Percentiles rank a stretch among this genome's conserved stretches.
phyloP scores from a whole-genome alignment of 2,797 vertebrate species.

The Cercopithecus mitis region DNA sequence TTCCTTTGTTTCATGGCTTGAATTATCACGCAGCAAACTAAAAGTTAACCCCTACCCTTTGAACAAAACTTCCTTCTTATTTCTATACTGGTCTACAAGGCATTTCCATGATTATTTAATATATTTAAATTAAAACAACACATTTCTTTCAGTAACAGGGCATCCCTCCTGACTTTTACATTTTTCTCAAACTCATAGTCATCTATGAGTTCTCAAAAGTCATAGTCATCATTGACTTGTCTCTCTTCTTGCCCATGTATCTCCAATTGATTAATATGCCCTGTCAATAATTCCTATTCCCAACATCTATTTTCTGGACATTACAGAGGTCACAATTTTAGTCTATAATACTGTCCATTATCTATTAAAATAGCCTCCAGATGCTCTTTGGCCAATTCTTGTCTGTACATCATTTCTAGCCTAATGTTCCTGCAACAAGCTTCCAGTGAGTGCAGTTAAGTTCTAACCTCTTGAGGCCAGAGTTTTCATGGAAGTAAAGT shows the following conservation, averaged over 20 bases:
- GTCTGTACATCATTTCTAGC: neutral
- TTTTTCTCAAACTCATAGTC: slow-evolving; percentile 17
- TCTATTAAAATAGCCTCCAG: neutral
- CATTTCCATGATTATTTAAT: neutral
- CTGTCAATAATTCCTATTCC: neutral
- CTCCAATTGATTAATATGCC: neutral
- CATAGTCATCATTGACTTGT: neutral
- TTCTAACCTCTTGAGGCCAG: neutral
- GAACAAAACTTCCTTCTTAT: neutral
- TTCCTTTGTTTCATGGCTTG: slow-evolving; percentile 10
- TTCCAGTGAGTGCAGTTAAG: neutral
- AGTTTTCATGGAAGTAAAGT: neutral
- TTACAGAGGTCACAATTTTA: neutral
- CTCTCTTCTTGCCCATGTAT: neutral
- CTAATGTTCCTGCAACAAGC: neutral
- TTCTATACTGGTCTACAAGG: neutral
- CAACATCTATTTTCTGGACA: neutral
- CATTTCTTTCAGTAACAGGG: neutral
- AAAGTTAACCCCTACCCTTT: neutral
- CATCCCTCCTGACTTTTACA: neutral
- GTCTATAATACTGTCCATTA: neutral
- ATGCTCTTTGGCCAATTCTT: neutral
- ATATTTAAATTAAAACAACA: slow-evolving; percentile 32
- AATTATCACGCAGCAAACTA: neutral
- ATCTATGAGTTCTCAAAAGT: neutral